These are phyloP conservation scores for Pseudocheirus occidentalis DNA, from an alignment of 2,797 vertebrate species.

Conservation along the genomic window DNA sequence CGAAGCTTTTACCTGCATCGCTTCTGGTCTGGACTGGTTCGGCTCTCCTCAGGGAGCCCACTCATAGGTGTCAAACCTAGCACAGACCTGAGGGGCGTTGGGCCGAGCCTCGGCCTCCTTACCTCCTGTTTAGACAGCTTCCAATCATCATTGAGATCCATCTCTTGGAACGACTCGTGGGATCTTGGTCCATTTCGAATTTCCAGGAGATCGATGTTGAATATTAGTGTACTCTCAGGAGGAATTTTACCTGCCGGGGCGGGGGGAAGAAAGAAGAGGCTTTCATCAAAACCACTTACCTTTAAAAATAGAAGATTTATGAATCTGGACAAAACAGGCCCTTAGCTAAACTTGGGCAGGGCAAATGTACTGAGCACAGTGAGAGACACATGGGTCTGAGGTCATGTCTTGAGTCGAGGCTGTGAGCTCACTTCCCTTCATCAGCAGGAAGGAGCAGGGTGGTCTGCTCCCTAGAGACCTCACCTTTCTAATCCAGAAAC, in stretches of 20 bases:
- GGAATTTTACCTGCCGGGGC: constrained; percentile 92
- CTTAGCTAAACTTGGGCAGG: neutral
- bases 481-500: neutral
- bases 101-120: constrained; percentile 7
- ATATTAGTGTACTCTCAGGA: constrained; percentile 93
- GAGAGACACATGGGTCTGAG: too few species aligned
- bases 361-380: neutral
- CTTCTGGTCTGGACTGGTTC: neutral
- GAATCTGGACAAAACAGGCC: constrained; percentile 15
- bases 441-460: neutral
- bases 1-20: neutral
- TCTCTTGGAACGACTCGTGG: constrained; percentile 97
- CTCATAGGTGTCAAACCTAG: neutral
- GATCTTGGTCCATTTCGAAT: constrained; percentile 96
- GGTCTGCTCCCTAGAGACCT: neutral
- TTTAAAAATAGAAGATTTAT: constrained; percentile 22
- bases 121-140: constrained; percentile 95
- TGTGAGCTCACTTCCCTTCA: neutral
- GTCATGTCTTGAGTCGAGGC: neutral
- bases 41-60: neutral
- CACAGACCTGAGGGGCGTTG: neutral
- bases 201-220: constrained; percentile 95
- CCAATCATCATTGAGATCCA: constrained; percentile 99
- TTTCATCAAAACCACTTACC: constrained; percentile 29
- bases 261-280: neutral